A percentile compares a stretch with the other conserved stretches of the same genome.
phyloP scores from a whole-genome alignment of 2,113 vertebrate species.

The Oceanites oceanicus region DNA sequence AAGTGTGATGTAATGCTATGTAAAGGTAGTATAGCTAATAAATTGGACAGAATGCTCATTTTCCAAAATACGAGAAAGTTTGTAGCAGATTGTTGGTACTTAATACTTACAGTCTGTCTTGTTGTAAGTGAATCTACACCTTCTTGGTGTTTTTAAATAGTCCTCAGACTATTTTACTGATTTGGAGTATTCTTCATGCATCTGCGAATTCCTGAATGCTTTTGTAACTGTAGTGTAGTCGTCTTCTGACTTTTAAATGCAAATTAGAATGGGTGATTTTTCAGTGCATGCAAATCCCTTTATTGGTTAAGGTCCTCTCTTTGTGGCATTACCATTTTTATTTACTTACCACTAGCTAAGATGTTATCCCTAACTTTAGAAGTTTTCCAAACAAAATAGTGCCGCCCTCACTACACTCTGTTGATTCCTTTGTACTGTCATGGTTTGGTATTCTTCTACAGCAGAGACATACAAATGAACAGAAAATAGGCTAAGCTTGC shows the following conservation, averaged over 20 bases:
- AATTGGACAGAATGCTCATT: fast-evolving
- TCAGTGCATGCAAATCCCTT: background rate
- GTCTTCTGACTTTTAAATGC: background rate
- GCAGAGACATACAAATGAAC: background rate
- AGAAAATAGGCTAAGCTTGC: background rate
- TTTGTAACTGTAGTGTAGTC: background rate
- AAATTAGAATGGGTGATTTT: background rate
- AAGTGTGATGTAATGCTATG: background rate
- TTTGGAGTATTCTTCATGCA: background rate
- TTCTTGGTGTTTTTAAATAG: background rate
- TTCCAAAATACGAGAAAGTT: background rate
- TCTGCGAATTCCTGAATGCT: background rate
- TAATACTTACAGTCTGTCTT: background rate
- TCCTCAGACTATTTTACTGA: background rate
- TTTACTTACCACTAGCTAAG: background rate
- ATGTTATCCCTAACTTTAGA: background rate
- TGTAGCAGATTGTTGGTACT: background rate
- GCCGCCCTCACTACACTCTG: background rate
- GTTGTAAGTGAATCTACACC: background rate
- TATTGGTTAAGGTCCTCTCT: background rate
- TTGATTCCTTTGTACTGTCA: background rate
- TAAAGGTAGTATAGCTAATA: background rate
- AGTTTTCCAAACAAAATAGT: background rate
- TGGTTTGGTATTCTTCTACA: background rate
- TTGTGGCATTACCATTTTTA: background rate